Evolutionary conservation across 2,888 invertebrate species (phyloP).

Genomic region (Panzeria rudis): DNA sequence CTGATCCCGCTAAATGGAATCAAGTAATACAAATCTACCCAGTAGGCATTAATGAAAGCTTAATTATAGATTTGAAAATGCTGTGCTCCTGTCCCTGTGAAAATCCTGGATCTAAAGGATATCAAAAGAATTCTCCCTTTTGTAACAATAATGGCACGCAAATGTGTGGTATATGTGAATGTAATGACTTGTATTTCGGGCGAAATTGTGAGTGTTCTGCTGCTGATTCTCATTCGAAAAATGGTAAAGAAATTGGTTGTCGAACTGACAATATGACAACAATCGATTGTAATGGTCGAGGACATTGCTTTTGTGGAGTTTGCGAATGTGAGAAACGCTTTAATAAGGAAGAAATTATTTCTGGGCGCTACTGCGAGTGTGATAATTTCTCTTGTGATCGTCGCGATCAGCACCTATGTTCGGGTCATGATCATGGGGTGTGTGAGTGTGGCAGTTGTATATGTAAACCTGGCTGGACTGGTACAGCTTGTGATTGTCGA

Average conservation of each 20-base stretch:
- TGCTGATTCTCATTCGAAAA: slow-evolving; percentile 79
- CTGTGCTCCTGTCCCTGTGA: slow-evolving; percentile 98
- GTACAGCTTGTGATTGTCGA: slow-evolving; percentile 93
- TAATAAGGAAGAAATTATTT: slow-evolving; percentile 87
- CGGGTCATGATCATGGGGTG: slow-evolving; percentile 91
- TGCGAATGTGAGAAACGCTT: slow-evolving; percentile 89
- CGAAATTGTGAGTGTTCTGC: slow-evolving; percentile 94
- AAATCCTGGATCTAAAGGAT: slow-evolving; percentile 86
- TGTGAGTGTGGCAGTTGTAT: slow-evolving; percentile 95
- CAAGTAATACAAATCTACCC: slow-evolving; percentile 95
- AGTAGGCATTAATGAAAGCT: slow-evolving; percentile 95
- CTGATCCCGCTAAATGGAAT: slow-evolving; percentile 91
- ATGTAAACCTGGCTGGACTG: slow-evolving; percentile 92
- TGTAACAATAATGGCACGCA: slow-evolving; percentile 92
- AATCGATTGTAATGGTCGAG: slow-evolving; percentile 90
- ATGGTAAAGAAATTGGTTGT: slow-evolving; percentile 85
- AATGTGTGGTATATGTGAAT: slow-evolving; percentile 96
- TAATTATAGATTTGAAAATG: slow-evolving; percentile 94
- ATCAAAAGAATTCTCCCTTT: slow-evolving; percentile 86
- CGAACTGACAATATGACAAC: slow-evolving; percentile 87
- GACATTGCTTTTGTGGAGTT: slow-evolving; percentile 92
- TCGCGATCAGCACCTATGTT: slow-evolving; percentile 91
- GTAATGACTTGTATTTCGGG: slow-evolving; percentile 91
- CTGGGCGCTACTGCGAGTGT: slow-evolving; percentile 95
- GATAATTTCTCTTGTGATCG: slow-evolving; percentile 98